Evolutionary conservation across 1,140 invertebrate genomes (phyloP).

Genomic region (Cotesia glomerata): DNA sequence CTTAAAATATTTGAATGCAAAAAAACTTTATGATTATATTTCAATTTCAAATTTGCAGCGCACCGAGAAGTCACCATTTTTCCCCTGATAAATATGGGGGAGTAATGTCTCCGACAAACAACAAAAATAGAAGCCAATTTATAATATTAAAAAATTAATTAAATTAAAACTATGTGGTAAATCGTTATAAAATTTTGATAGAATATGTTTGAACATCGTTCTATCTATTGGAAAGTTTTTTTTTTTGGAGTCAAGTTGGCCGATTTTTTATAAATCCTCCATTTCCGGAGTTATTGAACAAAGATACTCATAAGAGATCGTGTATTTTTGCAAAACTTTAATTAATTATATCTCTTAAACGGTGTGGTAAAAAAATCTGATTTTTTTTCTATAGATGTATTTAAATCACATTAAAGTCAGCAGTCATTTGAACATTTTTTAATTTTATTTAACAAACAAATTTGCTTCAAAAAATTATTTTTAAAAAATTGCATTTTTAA

Average conservation of each 20-base stretch:
- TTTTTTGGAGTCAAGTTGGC: neutral
- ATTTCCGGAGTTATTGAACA: no score
- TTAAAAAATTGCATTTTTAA: no score
- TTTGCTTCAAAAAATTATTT: no score
- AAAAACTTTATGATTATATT: no score
- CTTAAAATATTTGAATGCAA: no score
- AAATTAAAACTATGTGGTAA: neutral
- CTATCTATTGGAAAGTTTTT: neutral
- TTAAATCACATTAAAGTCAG: no score
- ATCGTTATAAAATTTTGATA: neutral
- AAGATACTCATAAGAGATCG: no score
- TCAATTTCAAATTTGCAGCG: neutral
- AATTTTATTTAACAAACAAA: no score
- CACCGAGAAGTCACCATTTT: neutral
- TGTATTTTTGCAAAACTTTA: no score
- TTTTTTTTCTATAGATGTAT: neutral
- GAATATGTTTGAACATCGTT: neutral
- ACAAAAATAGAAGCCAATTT: neutral
- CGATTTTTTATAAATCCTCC: neutral
- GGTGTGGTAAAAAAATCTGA: neutral
- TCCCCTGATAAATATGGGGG: neutral
- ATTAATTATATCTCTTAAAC: no score
- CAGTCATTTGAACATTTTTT: no score
- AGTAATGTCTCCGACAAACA: neutral
- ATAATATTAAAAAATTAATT: neutral